Base-by-base conservation (phyloP, 2,113 vertebrate genomes). In the Chloroceryle aenea region DNA sequence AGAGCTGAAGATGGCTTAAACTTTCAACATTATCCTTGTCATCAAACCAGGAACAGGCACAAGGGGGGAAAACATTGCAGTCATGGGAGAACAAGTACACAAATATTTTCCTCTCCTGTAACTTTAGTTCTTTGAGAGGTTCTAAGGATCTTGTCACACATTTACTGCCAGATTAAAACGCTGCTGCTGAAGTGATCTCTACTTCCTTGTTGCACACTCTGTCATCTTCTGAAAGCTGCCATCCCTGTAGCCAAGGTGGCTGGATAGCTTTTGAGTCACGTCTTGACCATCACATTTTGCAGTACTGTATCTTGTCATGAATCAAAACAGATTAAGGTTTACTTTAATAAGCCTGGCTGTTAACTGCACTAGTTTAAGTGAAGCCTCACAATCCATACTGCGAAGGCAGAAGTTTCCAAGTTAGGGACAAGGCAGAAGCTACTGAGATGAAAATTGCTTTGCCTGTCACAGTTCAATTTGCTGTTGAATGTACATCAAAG, bases 1-100 rank as follows among this genome's bases (percentile, higher is more conserved):
- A 84, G 52, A 27, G 21, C 23, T 95, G 85, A 95, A 93, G 42
- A 86, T 75, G 61, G 21, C 13, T 62, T 95, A 34, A 89, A 32
- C 59, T 95, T 93, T 90, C 79, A 76, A 55, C 30, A 40, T 53
- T 34, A 45, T 13, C 30, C 20, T 52, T 90, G 42, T 69, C 38
- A 71, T 81, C 53, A 72, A 32, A 59, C 8, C 52, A 61, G 76
- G 69, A 88, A 67, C 12, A 40, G n/a, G 16, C 29, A 42, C 14
- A 26, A 50, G 21, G 17, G 4, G 29, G 45, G 74, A 52, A 80
- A 95, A 58, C 5, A 14, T 30, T 84, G 27, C 17, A 66, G 4
- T 87, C 62, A 45, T 14, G 14, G 42, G 6, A 3, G 5, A 74
- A 22, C 15, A 56, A 74, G 29, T 30, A 40, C 43, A 43, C 40